phyloP scores from a whole-genome alignment of 1,140 invertebrate genomes.

The Formica selysi region DNA sequence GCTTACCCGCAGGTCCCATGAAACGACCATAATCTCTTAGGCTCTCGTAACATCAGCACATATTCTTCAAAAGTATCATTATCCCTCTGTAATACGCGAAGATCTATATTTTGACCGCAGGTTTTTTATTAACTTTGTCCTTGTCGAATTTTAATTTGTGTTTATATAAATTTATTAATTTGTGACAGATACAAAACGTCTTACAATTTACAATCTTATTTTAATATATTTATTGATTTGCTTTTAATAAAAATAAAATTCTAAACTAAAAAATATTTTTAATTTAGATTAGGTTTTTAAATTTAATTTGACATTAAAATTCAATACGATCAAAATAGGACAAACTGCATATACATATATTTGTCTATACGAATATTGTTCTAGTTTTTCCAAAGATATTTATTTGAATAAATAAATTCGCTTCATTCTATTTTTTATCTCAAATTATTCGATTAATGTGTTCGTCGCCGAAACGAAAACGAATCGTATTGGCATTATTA shows the following conservation, averaged over 20 bases:
- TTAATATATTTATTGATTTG: not conserved
- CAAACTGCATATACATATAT: too few species aligned
- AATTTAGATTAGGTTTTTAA: not conserved
- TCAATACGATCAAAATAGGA: too few species aligned
- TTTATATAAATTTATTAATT: not conserved
- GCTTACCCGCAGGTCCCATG: constrained; percentile 56
- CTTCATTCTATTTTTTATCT: not conserved
- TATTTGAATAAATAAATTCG: not conserved
- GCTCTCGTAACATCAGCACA: constrained; percentile 42
- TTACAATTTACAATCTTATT: not conserved
- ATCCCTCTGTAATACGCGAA: constrained; percentile 13
- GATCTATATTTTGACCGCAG: constrained; percentile 17
- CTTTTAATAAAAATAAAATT: not conserved
- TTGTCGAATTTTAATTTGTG: not conserved
- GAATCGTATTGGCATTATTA: constrained; percentile 13
- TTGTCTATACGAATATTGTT: not conserved
- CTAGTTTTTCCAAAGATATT: not conserved
- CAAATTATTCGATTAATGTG: not conserved
- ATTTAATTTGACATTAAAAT: too few species aligned
- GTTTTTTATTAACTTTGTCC: not conserved
- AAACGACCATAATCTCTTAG: constrained; percentile 48
- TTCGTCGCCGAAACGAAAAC: not conserved
- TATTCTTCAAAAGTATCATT: constrained; percentile 39
- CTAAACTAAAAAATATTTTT: not conserved
- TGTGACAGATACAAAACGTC: not conserved